These are phyloP conservation scores for Lasioglossum albipes DNA, from an alignment of 1,140 invertebrate species.

Conservation along the genomic window DNA sequence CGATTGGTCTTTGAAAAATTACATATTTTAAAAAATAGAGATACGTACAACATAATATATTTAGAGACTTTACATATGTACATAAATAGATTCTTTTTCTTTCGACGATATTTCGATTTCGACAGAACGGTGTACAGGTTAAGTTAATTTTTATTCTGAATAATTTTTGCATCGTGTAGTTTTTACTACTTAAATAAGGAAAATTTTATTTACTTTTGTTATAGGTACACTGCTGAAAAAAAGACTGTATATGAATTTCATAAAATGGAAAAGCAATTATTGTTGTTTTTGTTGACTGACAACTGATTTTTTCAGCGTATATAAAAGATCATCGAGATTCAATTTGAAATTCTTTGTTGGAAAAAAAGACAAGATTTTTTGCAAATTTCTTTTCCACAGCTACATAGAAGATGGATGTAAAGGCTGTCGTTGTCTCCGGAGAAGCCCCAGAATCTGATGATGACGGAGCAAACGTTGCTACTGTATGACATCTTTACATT, in stretches of 20 bases:
- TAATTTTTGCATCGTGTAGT: background rate
- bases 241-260: background rate
- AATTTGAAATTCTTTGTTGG: background rate
- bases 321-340: background rate
- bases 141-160: background rate
- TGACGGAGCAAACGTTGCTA: constrained; percentile 69
- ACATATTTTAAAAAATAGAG: background rate
- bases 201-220: background rate
- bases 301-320: background rate
- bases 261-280: background rate
- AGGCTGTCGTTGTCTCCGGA: constrained; percentile 76
- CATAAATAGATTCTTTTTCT: background rate
- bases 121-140: background rate
- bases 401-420: constrained; percentile 69
- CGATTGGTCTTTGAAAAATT: background rate
- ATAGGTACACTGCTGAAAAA: background rate
- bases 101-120: background rate
- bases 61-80: no score
- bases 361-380: background rate
- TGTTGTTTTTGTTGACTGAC: background rate
- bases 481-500: constrained; percentile 62
- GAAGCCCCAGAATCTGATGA: constrained; percentile 79
- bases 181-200: background rate
- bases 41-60: background rate
- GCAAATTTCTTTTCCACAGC: background rate